These are phyloP conservation scores for Scaptomyza reducta DNA, from an alignment of 2,888 invertebrate genomes.

Conservation along the genomic window DNA sequence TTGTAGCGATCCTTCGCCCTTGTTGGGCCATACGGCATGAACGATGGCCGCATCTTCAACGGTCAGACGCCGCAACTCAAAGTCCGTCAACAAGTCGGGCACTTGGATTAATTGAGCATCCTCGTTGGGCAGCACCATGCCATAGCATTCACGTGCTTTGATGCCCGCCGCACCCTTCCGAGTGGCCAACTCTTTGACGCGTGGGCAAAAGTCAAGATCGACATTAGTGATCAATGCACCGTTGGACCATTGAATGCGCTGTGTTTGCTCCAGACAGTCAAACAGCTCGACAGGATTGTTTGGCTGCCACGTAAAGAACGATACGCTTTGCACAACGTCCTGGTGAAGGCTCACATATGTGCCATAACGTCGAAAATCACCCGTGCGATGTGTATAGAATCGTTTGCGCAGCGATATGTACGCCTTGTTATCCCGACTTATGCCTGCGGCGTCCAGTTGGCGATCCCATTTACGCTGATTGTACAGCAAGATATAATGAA, in stretches of 20 bases:
- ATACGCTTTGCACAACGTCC: slow-evolving; percentile 77
- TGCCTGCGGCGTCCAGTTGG: slow-evolving; percentile 52
- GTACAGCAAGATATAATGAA: slow-evolving; percentile 78
- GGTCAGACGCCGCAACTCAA: slow-evolving; percentile 54
- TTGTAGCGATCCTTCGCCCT: slow-evolving; percentile 72
- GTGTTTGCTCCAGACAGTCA: slow-evolving; percentile 72
- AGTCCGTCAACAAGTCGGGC: slow-evolving; percentile 68
- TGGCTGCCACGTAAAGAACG: slow-evolving; percentile 78
- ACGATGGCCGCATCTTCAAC: slow-evolving; percentile 66
- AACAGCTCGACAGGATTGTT: slow-evolving; percentile 59
- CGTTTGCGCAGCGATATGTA: slow-evolving; percentile 68
- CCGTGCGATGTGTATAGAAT: slow-evolving; percentile 73
- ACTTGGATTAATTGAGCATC: slow-evolving; percentile 45
- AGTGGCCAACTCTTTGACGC: slow-evolving; percentile 60
- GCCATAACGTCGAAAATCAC: slow-evolving; percentile 70
- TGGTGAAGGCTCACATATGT: slow-evolving; percentile 80
- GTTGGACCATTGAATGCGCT: slow-evolving; percentile 70
- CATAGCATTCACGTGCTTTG: slow-evolving; percentile 67
- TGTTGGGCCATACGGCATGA: slow-evolving; percentile 75
- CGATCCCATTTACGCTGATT: slow-evolving; percentile 80
- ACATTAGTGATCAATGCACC: slow-evolving; percentile 79
- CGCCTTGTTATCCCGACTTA: slow-evolving; percentile 11
- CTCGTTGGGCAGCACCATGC: slow-evolving; percentile 60
- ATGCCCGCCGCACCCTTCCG: slow-evolving; percentile 48
- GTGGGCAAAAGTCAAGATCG: slow-evolving; percentile 48